These are phyloP conservation scores for Pteropus rufus DNA, from an alignment of 2,797 vertebrate genomes.

Conservation along the genomic window DNA sequence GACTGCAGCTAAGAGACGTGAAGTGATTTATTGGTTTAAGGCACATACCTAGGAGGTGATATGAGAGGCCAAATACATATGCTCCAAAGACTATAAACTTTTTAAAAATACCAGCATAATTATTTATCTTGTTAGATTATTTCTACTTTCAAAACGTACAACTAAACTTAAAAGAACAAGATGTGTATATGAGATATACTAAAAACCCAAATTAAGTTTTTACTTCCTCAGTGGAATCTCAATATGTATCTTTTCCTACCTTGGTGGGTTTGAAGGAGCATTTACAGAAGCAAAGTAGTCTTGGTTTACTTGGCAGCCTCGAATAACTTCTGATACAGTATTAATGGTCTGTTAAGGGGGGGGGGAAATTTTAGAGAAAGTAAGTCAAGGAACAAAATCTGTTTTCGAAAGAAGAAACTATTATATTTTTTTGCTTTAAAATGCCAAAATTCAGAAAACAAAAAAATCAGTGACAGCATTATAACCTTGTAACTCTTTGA, in stretches of 20 bases:
- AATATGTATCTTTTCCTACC: slow-evolving; percentile 82
- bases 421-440: slow-evolving; percentile 23
- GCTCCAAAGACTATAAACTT: background rate
- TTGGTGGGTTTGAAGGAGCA: slow-evolving; percentile 96
- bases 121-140: background rate
- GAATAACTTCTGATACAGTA: slow-evolving; percentile 98
- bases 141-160: background rate
- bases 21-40: background rate
- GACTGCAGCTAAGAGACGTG: background rate
- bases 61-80: background rate
- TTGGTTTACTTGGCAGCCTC: slow-evolving; percentile 97
- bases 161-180: background rate
- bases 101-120: background rate
- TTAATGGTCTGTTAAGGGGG: slow-evolving; percentile 92
- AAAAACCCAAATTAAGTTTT: background rate
- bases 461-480: background rate
- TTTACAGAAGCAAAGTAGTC: slow-evolving; percentile 99
- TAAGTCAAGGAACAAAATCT: slow-evolving; percentile 13
- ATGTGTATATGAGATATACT: background rate
- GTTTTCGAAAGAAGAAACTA: slow-evolving; percentile 41
- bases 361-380: slow-evolving; percentile 34
- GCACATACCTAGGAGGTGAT: background rate
- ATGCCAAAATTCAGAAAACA: background rate
- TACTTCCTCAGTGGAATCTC: background rate
- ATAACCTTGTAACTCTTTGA: background rate